A percentile compares a stretch with the other conserved stretches of the same genome.
Evolutionary conservation across 2,797 vertebrate genomes (phyloP).

Genomic region (Mycteria americana): DNA sequence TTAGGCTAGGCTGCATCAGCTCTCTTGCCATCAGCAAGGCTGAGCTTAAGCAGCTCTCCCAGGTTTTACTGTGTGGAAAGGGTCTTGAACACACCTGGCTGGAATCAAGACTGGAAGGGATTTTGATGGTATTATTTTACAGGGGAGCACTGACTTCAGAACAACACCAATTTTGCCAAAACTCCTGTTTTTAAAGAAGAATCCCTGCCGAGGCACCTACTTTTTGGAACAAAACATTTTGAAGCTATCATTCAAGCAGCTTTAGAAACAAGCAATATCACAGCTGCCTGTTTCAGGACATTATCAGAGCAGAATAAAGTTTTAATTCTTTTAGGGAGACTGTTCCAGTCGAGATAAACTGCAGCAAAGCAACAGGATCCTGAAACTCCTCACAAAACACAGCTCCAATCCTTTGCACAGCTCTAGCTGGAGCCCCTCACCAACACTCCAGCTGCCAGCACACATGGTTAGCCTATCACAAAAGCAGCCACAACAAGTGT

Average conservation of each 20-base stretch:
- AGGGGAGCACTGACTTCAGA: background rate
- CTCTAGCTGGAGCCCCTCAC: background rate
- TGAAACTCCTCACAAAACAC: background rate
- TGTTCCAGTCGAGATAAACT: background rate
- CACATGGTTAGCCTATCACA: background rate
- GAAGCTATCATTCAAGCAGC: background rate
- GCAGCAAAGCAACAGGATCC: background rate
- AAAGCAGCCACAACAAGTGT: fast-evolving
- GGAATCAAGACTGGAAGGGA: background rate
- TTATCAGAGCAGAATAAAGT: background rate
- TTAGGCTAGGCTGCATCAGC: background rate
- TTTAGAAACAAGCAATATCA: background rate
- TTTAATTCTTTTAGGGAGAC: background rate
- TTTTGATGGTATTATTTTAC: background rate
- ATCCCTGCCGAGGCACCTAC: background rate
- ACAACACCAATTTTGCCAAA: background rate
- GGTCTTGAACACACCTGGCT: background rate
- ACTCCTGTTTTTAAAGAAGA: background rate
- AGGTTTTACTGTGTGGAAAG: fast-evolving
- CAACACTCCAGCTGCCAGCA: background rate
- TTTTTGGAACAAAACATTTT: background rate
- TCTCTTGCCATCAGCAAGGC: background rate
- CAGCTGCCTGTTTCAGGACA: background rate
- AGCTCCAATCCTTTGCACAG: background rate
- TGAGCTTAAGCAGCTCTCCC: background rate